Base-by-base conservation (phyloP, 2,888 invertebrate species). In the Epinotia nisella region DNA sequence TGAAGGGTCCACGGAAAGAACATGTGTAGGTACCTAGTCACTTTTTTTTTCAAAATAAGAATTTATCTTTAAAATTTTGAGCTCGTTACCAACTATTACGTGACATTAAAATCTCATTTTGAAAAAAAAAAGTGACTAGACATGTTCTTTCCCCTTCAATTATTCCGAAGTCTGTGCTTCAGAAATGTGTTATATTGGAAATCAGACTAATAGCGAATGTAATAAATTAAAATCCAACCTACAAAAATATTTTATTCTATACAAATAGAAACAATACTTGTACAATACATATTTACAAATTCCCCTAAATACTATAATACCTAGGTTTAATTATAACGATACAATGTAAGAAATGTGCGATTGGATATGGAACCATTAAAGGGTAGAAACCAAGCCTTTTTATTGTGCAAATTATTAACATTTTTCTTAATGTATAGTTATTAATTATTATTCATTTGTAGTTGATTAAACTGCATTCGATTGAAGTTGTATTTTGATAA, bases 261-360 rank as follows among this genome's bases (percentile, higher is more conserved):
- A 62, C 62, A 62, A 62, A 62, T 49, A 49, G 45, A n/a, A 11
- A 62, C 21, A 45, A 45, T 17, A 24, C 13, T 4, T 61, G 45
- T 58, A 29, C n/a, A 61, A 11, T 41, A 10, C 41, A 41, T 60
- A 41, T 61, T 61, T 61, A 61, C 41, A 35, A 39, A 21, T 15
- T 24, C 21, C 61, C 61, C 49, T 29, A 15, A 15, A 29, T 62
- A 17, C n/a, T n/a, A n/a, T n/a, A n/a, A n/a, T n/a, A n/a, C n/a
- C n/a, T n/a, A n/a, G n/a, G n/a, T n/a, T n/a, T n/a, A n/a, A n/a
- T n/a, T n/a, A 45, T 49, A 45, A 61, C 61, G 21, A 49, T 49
- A 49, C 24, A 41, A 45, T 41, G 45, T 49, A 62, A 49, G 24
- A 45, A 45, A 24, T 45, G n/a, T 21, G 59, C 10, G 35, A 15